phyloP scores from a whole-genome alignment of 1,140 invertebrate genomes.

The Leptopilina boulardi region DNA sequence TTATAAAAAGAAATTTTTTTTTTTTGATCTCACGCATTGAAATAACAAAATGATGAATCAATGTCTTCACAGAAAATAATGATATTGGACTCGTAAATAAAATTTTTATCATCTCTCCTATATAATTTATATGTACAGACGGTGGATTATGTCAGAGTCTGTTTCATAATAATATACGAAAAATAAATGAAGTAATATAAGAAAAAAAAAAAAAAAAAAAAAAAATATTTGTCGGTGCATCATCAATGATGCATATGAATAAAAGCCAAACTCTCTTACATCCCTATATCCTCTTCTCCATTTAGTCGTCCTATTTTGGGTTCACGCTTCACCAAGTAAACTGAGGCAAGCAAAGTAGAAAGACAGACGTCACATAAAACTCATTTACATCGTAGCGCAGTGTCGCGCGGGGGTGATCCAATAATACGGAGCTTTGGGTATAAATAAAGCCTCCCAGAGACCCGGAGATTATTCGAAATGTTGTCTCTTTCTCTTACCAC shows the following conservation, averaged over 20 bases:
- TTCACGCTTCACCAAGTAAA: conserved; percentile 53
- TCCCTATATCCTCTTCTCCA: not conserved
- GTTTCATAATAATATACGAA: not conserved
- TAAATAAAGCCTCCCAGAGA: conserved; percentile 57
- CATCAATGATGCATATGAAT: conserved; percentile 20
- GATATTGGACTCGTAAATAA: not conserved
- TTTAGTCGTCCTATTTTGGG: conserved; percentile 54
- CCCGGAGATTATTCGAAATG: conserved; percentile 46
- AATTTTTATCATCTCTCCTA: not conserved
- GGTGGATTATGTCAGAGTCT: not conserved
- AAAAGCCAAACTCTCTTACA: not conserved
- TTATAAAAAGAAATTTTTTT: not conserved
- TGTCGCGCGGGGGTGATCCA: conserved; percentile 61
- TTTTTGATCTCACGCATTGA: not conserved
- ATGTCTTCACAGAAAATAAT: not conserved
- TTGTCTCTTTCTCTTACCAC: conserved; percentile 40
- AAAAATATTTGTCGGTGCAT: not conserved
- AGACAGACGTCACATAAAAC: conserved; percentile 51
- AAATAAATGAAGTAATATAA: conserved; percentile 12
- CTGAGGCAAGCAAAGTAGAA: conserved; percentile 48
- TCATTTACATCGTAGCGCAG: conserved; percentile 54
- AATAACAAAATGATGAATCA: not conserved
- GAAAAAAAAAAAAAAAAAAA: not conserved
- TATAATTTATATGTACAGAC: not conserved
- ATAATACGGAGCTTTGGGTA: conserved; percentile 60